Conservation (phyloP, 2,888 invertebrate genomes). For the Oasisia sp. region DNA sequence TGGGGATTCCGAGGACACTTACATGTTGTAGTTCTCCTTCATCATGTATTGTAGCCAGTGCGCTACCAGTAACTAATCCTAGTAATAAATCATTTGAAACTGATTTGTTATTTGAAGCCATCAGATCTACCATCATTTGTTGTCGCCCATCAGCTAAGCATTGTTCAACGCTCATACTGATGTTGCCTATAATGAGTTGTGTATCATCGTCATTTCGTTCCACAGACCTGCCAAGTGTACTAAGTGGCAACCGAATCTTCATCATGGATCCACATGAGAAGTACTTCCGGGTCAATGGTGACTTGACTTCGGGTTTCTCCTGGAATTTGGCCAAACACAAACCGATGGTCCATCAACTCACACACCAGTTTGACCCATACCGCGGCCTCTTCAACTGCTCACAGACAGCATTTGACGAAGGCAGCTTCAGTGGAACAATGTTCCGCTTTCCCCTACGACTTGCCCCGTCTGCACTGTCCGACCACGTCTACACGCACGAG, state of each 20-base stretch:
- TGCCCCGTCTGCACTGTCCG: slow-evolving; percentile 48
- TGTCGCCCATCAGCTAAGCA: too few relatives aligned
- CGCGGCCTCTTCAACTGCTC: slow-evolving; percentile 46
- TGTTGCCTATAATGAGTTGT: too few relatives aligned
- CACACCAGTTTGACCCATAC: slow-evolving; percentile 47
- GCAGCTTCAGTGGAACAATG: slow-evolving; percentile 52
- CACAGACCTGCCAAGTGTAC: slow-evolving; percentile 53
- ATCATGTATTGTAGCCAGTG: too few relatives aligned
- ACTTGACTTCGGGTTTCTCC: slow-evolving; percentile 31
- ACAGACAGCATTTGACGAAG: slow-evolving; percentile 36
- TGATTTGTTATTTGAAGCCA: too few relatives aligned
- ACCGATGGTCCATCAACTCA: slow-evolving; percentile 31
- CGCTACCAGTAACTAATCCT: too few relatives aligned
- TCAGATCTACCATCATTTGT: too few relatives aligned
- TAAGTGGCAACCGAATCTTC: slow-evolving; percentile 54
- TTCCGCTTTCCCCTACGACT: slow-evolving; percentile 59
- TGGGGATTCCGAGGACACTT: too few relatives aligned
- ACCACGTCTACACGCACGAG: slow-evolving; percentile 43
- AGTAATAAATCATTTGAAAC: too few relatives aligned
- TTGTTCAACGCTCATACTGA: too few relatives aligned
- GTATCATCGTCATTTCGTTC: not conserved
- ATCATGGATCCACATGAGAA: slow-evolving; percentile 55
- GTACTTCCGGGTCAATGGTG: slow-evolving; percentile 40
- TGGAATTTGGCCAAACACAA: slow-evolving; percentile 19
- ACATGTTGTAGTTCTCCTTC: too few relatives aligned